Evolutionary conservation across 2,888 invertebrate species (phyloP), one percentile per base, ranked within the genome.

Genomic region (Encarsia formosa): DNA sequence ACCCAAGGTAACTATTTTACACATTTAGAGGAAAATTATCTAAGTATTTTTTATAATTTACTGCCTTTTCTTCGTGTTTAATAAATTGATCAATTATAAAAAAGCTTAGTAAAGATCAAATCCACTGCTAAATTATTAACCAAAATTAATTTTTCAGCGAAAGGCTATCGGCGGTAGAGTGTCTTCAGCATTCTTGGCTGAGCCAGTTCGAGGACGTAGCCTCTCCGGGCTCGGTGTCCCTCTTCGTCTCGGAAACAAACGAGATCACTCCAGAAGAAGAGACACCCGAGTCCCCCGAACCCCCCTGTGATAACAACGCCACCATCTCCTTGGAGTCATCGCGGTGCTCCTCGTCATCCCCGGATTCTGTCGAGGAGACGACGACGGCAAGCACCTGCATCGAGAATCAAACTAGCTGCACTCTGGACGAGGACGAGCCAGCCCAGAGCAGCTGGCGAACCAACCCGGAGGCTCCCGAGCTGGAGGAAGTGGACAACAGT

Each of bases 181-280:
- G 94, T 78, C 83, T 94, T 72, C 85, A 89, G 74, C 94, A 95
- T 78, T 83, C 87, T 68, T 95, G 94, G 95, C 82, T 95, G 65
- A 49, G 49, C 22, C 58, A 65, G 52, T 70, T 65, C 61, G 65
- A 69, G 32, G 66, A 51, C 57, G 57, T 37, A 15, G 40, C 43
- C 23, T 35, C 20, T 8, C n/a, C 57, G 4, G n/a, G n/a, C n/a
- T n/a, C n/a, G n/a, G n/a, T n/a, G n/a, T n/a, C n/a, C n/a, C n/a
- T n/a, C 39, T 38, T 20, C 32, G 44, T 44, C 35, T 43, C 44
- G 26, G 54, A 48, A n/a, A n/a, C n/a, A n/a, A n/a, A n/a, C n/a
- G n/a, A n/a, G n/a, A n/a, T n/a, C n/a, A n/a, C n/a, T n/a, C n/a
- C n/a, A 13, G 34, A 34, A 15, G 39, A 39, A 16, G 39, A 39